Evolutionary conservation across 2,888 invertebrate genomes (phyloP).

Genomic region (Diaphora mendica): DNA sequence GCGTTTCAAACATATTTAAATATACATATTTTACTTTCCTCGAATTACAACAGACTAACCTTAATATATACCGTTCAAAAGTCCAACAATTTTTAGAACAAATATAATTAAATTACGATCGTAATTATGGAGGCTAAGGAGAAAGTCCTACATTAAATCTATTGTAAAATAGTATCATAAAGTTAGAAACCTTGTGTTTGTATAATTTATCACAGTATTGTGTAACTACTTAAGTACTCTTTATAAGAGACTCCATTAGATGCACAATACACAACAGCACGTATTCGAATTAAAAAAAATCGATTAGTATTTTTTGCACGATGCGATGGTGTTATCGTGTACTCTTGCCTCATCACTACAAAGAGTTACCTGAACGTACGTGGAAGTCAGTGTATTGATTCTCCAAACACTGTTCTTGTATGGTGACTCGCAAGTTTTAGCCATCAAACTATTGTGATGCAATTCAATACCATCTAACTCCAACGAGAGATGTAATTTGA

Average conservation of each 20-base stretch:
- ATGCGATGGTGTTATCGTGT: conserved; percentile 37
- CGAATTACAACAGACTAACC: background rate
- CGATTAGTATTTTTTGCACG: conserved; percentile 35
- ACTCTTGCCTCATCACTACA: conserved; percentile 32
- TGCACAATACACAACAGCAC: conserved; percentile 9
- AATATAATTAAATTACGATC: background rate
- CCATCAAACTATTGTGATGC: conserved; percentile 65
- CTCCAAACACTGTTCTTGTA: conserved; percentile 51
- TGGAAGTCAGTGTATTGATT: conserved; percentile 46
- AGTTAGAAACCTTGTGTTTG: background rate
- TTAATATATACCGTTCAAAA: background rate
- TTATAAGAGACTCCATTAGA: conserved; percentile 36
- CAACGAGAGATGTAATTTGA: conserved; percentile 67
- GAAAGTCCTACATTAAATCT: background rate
- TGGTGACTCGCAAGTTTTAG: conserved; percentile 67
- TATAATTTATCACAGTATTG: background rate
- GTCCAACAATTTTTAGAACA: background rate
- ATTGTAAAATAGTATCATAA: background rate
- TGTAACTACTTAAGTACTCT: conserved; percentile 15
- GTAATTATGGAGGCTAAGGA: background rate
- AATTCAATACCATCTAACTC: conserved; percentile 59
- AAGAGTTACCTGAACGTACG: conserved; percentile 37
- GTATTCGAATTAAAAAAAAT: conserved; percentile 37
- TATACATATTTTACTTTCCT: background rate
- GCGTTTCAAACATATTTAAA: background rate